These are phyloP conservation scores for Alces alces DNA, from an alignment of 2,113 vertebrate species.

Conservation along the genomic window DNA sequence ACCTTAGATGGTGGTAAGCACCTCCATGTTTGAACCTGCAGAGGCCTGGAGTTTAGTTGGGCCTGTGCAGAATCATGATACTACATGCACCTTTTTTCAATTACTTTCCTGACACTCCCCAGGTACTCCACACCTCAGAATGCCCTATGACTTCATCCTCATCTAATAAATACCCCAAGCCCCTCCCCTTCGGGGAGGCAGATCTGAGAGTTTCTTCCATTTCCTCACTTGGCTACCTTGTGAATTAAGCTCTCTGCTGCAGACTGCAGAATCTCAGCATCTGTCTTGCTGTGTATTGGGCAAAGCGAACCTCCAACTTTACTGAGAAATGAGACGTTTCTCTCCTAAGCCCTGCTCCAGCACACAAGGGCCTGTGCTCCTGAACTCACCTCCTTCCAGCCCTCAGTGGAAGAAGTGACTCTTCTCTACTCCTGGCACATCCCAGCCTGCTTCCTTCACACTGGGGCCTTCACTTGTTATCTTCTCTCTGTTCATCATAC, in stretches of 20 bases:
- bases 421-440: background rate
- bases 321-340: background rate
- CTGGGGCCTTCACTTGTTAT: background rate
- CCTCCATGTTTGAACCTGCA: background rate
- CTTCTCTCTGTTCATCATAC: background rate
- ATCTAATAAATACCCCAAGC: background rate
- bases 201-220: background rate
- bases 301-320: background rate
- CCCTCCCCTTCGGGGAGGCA: fast-evolving
- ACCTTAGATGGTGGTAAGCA: background rate
- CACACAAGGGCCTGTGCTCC: fast-evolving
- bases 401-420: background rate
- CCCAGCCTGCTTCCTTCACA: background rate
- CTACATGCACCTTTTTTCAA: too few relatives aligned
- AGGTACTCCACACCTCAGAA: background rate
- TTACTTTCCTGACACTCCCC: fast-evolving
- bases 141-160: background rate
- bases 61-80: background rate
- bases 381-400: background rate
- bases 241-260: background rate
- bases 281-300: background rate
- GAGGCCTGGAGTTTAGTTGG: background rate
- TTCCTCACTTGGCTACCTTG: background rate
- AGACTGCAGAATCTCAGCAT: background rate
- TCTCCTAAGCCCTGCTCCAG: background rate